Base-by-base conservation (phyloP, 2,797 vertebrate species). In the Siniperca obscura region DNA sequence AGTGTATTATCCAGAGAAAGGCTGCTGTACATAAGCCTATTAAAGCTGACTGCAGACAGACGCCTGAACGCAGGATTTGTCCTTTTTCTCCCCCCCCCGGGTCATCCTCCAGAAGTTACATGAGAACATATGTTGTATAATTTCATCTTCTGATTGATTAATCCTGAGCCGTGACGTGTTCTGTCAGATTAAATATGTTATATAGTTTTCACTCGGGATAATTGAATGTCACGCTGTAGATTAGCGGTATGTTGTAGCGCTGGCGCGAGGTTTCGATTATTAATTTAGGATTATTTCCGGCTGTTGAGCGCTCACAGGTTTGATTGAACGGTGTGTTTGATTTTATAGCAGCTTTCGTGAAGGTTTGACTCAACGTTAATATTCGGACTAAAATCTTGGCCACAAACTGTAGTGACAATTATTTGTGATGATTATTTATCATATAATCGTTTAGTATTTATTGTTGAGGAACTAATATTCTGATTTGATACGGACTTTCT, bases 1-100 rank as follows among this genome's bases (percentile, higher is more conserved):
- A 30, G 48, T 2, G 69, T 27, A 14, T 80, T 42, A 74, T 59
- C 67, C 69, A 46, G 79, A 62, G 86, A 85, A 60, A 85, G 83
- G 80, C 74, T 12, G 76, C 72, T 17, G 61, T 14, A 2, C 38
- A 0, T 78, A 83, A 85, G 74, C 83, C 74, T 73, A 30, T 88
- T 88, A 88, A 78, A 85, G 80, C 83, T 69, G 74, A 48, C 80
- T 4, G 62, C 69, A 69, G 12, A 75, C 60, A 17, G 52, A 68
- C 17, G 34, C 82, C 52, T 40, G 19, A 48, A 66, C 70, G n/a
- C 52, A n/a, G 2, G 55, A 0, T 46, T 53, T n/a, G 46, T 22
- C 67, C 67, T 30, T 30, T 30, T 30, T 30, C 27, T 6, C 60
- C n/a, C 30, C n/a, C 8, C 0, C 13, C 27, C 21, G 36, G 1